Conservation (phyloP, 2,888 invertebrate genomes). For the Eilema caniola region DNA sequence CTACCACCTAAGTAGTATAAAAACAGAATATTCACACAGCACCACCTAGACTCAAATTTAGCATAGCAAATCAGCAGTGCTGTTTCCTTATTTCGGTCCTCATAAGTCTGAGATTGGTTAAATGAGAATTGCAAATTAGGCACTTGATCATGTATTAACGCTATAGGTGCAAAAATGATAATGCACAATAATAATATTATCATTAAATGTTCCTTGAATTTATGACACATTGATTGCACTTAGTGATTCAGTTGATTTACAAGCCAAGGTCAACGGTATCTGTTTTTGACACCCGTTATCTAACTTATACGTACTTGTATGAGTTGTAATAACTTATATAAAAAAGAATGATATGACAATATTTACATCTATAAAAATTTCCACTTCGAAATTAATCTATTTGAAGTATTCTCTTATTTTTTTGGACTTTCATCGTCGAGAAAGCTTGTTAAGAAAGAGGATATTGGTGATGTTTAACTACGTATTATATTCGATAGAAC, state of each 20-base stretch:
- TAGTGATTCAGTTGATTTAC: conserved; percentile 7
- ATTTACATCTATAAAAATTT: neutral
- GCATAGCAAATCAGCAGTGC: too few relatives aligned
- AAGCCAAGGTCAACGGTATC: conserved; percentile 2
- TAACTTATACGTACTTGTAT: neutral
- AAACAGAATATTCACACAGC: too few relatives aligned
- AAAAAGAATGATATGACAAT: neutral
- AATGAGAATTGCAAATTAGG: too few relatives aligned
- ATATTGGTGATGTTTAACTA: too few relatives aligned
- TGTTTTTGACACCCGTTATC: neutral
- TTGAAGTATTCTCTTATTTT: neutral
- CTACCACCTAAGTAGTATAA: too few relatives aligned
- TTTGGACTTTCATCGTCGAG: neutral
- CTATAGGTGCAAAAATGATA: neutral
- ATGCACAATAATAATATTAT: neutral
- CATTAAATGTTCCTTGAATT: neutral
- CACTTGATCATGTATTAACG: neutral
- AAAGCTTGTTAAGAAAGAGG: neutral
- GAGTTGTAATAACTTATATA: neutral
- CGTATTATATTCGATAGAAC: too few relatives aligned
- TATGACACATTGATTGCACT: conserved; percentile 14
- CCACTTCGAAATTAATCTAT: neutral
- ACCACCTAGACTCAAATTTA: too few relatives aligned
- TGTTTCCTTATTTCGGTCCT: too few relatives aligned
- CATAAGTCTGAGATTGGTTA: too few relatives aligned